These are phyloP conservation scores for Myodes glareolus DNA, from an alignment of 2,113 vertebrate species.

Conservation along the genomic window DNA sequence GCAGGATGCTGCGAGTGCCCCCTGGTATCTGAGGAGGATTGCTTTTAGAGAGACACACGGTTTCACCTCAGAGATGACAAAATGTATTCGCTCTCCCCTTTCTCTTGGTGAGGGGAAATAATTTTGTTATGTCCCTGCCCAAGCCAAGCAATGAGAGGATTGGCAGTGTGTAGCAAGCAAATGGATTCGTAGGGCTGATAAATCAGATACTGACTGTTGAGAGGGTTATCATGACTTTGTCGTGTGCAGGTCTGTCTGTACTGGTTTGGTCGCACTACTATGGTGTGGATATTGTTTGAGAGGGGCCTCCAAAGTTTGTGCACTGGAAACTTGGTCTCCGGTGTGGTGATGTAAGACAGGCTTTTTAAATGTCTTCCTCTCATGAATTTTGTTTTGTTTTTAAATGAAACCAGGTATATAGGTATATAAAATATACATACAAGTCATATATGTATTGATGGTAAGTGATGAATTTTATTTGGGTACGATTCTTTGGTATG, in stretches of 20 bases:
- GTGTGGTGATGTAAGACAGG: not conserved
- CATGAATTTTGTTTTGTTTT: not conserved
- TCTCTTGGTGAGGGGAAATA: constrained; percentile 84
- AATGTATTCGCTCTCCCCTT: constrained; percentile 82
- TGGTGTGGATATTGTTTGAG: not conserved
- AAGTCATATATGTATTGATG: not conserved
- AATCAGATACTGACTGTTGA: constrained; percentile 14
- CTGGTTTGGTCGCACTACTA: not conserved
- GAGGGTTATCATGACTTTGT: not conserved
- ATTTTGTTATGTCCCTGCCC: constrained; percentile 75
- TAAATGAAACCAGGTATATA: not conserved
- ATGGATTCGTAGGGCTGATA: not conserved
- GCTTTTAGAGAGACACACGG: constrained; percentile 84
- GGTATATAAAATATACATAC: not conserved
- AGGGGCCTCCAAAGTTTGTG: not conserved
- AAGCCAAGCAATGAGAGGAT: constrained; percentile 57
- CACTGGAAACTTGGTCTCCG: not conserved
- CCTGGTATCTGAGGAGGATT: constrained; percentile 84
- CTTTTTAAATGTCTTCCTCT: not conserved
- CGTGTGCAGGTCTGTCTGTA: not conserved
- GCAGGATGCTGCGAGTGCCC: constrained; percentile 66
- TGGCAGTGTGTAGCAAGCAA: constrained; percentile 38
- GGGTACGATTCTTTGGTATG: not conserved
- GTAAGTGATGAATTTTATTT: not conserved
- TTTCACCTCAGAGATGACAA: constrained; percentile 84